Evolutionary conservation across 1,140 invertebrate species (phyloP).

Genomic region (Hylaeus anthracinus): DNA sequence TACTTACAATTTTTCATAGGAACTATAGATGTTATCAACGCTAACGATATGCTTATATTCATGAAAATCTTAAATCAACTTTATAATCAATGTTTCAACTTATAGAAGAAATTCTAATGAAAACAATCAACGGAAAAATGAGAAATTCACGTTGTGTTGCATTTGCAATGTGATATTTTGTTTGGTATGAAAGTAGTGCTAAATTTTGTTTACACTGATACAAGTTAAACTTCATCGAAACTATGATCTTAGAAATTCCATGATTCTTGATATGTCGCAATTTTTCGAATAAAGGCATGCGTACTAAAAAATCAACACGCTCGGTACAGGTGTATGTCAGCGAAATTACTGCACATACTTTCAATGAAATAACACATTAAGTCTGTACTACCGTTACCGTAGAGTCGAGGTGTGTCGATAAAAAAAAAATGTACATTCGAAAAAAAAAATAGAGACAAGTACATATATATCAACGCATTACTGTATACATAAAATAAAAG

Average conservation of each 20-base stretch:
- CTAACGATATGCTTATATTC: background rate
- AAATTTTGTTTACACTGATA: slow-evolving; percentile 10
- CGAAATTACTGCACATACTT: slow-evolving; percentile 6
- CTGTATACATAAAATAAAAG: slow-evolving; percentile 40
- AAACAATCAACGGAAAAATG: background rate
- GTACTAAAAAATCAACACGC: background rate
- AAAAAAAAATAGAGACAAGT: slow-evolving; percentile 15
- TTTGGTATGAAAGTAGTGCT: slow-evolving; percentile 9
- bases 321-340: background rate
- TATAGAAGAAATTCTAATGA: background rate
- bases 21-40: slow-evolving; percentile 10
- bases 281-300: background rate
- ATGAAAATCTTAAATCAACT: slow-evolving; percentile 1
- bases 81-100: background rate
- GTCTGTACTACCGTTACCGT: slow-evolving; percentile 7
- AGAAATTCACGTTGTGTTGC: background rate
- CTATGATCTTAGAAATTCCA: background rate
- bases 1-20: slow-evolving; percentile 23
- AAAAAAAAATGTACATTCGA: slow-evolving; percentile 24
- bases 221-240: background rate
- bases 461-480: slow-evolving; percentile 37
- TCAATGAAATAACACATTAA: slow-evolving; percentile 3
- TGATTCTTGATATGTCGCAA: background rate
- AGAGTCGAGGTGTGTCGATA: slow-evolving; percentile 20
- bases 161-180: background rate